Conservation (phyloP, 2,888 invertebrate species). For the Boloria euphrosyne region DNA sequence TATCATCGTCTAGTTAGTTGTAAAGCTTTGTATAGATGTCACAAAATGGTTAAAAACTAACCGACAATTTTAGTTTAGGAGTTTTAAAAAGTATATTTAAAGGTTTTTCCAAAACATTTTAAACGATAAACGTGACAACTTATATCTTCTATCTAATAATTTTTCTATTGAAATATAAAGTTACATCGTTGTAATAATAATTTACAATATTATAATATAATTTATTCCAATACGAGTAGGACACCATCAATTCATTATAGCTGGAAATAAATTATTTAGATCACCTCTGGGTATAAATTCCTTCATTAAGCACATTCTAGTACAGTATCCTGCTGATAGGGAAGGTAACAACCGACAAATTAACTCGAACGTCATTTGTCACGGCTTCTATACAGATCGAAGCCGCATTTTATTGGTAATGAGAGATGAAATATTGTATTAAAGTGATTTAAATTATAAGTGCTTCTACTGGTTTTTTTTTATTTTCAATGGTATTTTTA, state of each 20-base stretch:
- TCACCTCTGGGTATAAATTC: slow-evolving; percentile 52
- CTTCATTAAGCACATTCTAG: slow-evolving; percentile 49
- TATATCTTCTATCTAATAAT: background rate
- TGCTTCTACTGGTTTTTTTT: background rate
- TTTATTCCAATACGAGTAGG: slow-evolving; percentile 32
- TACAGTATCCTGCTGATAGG: slow-evolving; percentile 64
- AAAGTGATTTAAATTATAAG: slow-evolving; percentile 39
- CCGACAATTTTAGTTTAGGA: too few species aligned
- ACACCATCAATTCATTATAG: slow-evolving; percentile 37
- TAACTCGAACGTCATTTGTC: slow-evolving; percentile 70
- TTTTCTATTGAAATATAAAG: background rate
- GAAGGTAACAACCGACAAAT: slow-evolving; percentile 66
- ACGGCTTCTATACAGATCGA: slow-evolving; percentile 45
- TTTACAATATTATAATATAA: slow-evolving; percentile 16
- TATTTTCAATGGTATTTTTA: background rate
- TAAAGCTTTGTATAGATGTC: background rate
- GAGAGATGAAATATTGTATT: slow-evolving; percentile 38
- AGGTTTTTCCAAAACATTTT: too few species aligned
- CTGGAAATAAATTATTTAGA: slow-evolving; percentile 49
- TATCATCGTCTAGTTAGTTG: background rate
- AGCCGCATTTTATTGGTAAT: slow-evolving; percentile 40
- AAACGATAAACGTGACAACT: too few species aligned
- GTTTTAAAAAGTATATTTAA: too few species aligned
- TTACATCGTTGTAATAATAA: slow-evolving; percentile 9
- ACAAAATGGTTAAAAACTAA: too few species aligned